Evolutionary conservation across 2,113 vertebrate genomes (phyloP), one percentile per base, ranked within the genome.

Genomic region (Anarhynchus alexandrinus): DNA sequence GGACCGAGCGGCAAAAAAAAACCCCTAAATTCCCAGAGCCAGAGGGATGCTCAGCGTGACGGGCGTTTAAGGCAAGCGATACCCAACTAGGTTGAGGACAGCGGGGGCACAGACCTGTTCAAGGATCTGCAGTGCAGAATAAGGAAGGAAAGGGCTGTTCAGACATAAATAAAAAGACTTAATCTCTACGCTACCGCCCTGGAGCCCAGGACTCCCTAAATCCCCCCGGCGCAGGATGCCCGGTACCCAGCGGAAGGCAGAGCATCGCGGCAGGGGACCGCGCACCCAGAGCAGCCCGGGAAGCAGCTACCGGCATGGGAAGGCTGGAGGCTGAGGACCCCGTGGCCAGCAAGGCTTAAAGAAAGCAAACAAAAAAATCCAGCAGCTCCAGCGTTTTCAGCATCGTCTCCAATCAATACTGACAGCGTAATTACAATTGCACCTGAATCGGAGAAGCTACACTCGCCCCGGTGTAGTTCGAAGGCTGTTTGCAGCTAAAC

Each of bases 71-170:
- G 95, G 95, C 92, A 83, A 90, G 76, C 3, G 7, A 23, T 49
- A 81, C 67, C 72, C 5, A 10, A 34, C 45, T 16, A 58, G 26
- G n/a, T 0, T 70, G 80, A 74, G 87, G n/a, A 12, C 25, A 78
- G 89, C 38, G 26, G 77, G 85, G 69, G 38, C 36, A 17, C 47
- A 70, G 38, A 74, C 7, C 45, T 26, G 32, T 6, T 8, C 20
- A 7, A 57, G 36, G 61, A 16, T 20, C 66, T 51, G 61, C 0
- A 0, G 4, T 17, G 55, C 70, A 77, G 54, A 42, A 0, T 1
- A 21, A 51, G 45, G 67, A 88, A 82, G 58, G 71, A 45, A 69
- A 57, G 57, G 59, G 77, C 47, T 89, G 55, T 52, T 51, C n/a
- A 61, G 69, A 32, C 13, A 55, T 13, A 20, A 19, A 40, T 0